phyloP scores from a whole-genome alignment of 2,888 invertebrate genomes.

The Rhamnusium bicolor region DNA sequence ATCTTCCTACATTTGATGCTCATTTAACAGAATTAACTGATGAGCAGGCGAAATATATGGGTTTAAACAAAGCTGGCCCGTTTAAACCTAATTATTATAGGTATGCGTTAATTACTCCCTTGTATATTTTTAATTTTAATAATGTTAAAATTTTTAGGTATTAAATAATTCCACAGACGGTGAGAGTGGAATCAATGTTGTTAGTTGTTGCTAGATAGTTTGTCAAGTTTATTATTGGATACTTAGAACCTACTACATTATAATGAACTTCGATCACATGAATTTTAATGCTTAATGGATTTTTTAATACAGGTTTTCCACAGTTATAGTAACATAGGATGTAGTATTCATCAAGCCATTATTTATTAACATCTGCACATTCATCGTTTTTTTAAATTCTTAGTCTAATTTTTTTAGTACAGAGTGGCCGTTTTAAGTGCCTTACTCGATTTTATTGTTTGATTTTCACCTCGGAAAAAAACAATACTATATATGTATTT shows the following conservation, averaged over 20 bases:
- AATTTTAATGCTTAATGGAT: background rate
- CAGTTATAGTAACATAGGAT: background rate
- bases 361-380: background rate
- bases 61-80: constrained; percentile 97
- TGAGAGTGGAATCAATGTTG: constrained; percentile 51
- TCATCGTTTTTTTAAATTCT: background rate
- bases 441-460: too few species aligned
- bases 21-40: constrained; percentile 96
- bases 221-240: constrained; percentile 26
- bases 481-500: too few species aligned
- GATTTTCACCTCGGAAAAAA: too few species aligned
- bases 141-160: constrained; percentile 38
- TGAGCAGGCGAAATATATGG: constrained; percentile 98
- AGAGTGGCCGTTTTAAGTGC: too few species aligned
- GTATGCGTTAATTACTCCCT: constrained; percentile 70
- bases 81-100: constrained; percentile 99
- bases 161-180: constrained; percentile 38
- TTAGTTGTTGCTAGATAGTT: constrained; percentile 54
- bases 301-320: constrained; percentile 20
- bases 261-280: background rate
- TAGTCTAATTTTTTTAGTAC: background rate
- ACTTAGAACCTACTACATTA: constrained; percentile 11
- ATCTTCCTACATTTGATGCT: constrained; percentile 97
- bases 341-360: background rate
- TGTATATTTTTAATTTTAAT: background rate